A percentile compares a stretch with the other conserved stretches of the same genome.
These are phyloP conservation scores for Malacoctenus gilli DNA, from an alignment of 2,797 vertebrate genomes.

Conservation along the genomic window DNA sequence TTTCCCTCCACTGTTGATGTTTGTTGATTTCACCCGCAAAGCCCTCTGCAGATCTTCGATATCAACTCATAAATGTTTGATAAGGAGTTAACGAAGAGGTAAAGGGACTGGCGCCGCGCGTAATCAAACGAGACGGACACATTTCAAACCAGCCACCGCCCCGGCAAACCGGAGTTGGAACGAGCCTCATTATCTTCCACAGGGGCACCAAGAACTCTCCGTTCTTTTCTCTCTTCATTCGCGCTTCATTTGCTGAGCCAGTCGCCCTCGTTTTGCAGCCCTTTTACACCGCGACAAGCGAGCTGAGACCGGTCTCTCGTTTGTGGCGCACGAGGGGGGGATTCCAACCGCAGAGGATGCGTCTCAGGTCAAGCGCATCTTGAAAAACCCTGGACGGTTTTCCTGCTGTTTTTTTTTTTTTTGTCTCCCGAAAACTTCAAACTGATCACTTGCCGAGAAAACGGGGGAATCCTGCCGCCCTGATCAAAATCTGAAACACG, in stretches of 20 bases:
- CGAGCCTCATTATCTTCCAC: constrained; percentile 53
- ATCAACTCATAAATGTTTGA: constrained; percentile 77
- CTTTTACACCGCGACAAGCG: neutral
- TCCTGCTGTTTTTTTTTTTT: neutral
- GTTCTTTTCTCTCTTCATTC: neutral
- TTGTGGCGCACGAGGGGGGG: neutral
- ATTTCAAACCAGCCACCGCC: constrained; percentile 59
- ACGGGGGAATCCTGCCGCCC: constrained; percentile 6
- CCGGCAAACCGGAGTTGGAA: constrained; percentile 50
- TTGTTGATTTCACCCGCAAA: constrained; percentile 72
- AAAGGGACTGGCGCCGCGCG: constrained; percentile 55
- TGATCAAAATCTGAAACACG: constrained; percentile 1
- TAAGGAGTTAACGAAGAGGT: constrained; percentile 75
- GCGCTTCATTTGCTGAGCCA: constrained; percentile 40
- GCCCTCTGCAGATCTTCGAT: constrained; percentile 62
- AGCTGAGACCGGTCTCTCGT: neutral
- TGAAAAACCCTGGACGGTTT: neutral
- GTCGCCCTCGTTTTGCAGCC: constrained; percentile 3
- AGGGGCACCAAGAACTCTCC: constrained; percentile 4
- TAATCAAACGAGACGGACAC: constrained; percentile 62
- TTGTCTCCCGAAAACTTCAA: constrained; percentile 2
- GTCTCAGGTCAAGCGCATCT: constrained; percentile 3
- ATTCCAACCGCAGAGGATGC: neutral
- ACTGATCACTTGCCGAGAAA: neutral
- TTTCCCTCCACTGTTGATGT: constrained; percentile 64